Base-by-base conservation (phyloP, 2,113 vertebrate species). In the Fregata magnificens region DNA sequence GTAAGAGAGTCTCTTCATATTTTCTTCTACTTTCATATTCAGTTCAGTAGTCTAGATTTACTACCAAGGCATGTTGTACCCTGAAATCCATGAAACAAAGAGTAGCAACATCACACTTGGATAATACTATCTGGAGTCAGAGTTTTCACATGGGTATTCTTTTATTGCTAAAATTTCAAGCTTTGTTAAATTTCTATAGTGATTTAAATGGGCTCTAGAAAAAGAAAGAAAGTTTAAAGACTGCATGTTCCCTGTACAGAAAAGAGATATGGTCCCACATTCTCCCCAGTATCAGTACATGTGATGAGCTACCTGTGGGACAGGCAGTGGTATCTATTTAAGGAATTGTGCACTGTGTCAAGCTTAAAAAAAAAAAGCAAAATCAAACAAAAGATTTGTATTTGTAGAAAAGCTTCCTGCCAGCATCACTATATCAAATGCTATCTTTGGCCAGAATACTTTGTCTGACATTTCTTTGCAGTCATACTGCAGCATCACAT, bases 61-160 rank as follows among this genome's bases (percentile, higher is more conserved):
- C 86, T 77, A 81, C 76, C 15, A 45, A 78, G 59, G 34, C 71
- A 25, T 14, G 72, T 16, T 63, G 56, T 55, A 66, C 62, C 62
- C 86, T 70, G 80, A 53, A 90, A 90, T 24, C n/a, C 80, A 77
- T 18, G 91, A 82, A 95, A 90, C 58, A 72, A 95, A 86, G 71
- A 34, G 76, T 13, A 49, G 21, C 0, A 6, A 88, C 91, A 91
- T 92, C 93, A 78, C 93, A 88, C 91, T 67, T 47, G 86, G 88
- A 24, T 81, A 78, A 59, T 9, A 38, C 80, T 59, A 14, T 55
- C 56, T 65, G 58, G 47, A 92, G 40, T 5, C 62, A 36, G 50
- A 38, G 62, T 74, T 83, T 80, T 63, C 90, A 80, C 53, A 32
- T 0, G 2, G 71, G 21, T 63, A 14, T 73, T 69, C 63, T 44